Conservation (phyloP, 1,140 invertebrate genomes). For the Zeugodacus cucurbitae region DNA sequence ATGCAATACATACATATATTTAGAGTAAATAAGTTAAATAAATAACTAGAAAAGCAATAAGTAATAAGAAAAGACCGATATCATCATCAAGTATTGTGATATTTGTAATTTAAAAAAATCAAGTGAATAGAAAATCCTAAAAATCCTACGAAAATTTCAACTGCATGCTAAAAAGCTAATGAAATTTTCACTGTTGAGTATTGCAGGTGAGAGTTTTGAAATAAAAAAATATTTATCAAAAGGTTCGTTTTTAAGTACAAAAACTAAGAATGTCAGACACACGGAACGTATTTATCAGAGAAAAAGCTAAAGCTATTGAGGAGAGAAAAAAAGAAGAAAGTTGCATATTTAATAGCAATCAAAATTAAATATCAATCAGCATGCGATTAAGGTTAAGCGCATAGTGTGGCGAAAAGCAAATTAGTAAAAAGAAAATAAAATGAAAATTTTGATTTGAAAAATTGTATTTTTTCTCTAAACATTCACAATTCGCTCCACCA, state of each 20-base stretch:
- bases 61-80: constrained; percentile 23
- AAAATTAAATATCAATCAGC: not conserved
- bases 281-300: not conserved
- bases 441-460: not conserved
- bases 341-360: not conserved
- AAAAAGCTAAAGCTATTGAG: not conserved
- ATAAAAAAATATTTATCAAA: not conserved
- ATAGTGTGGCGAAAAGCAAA: not conserved
- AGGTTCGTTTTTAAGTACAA: not conserved
- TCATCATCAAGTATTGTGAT: constrained; percentile 35
- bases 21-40: not conserved
- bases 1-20: not conserved
- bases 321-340: too few species aligned
- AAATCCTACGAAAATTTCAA: not conserved
- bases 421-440: not conserved
- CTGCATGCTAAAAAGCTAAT: not conserved
- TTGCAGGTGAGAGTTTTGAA: not conserved
- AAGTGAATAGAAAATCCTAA: not conserved
- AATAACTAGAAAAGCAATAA: constrained; percentile 25
- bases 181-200: not conserved
- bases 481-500: too few species aligned
- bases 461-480: too few species aligned
- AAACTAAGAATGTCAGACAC: not conserved
- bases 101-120: constrained; percentile 18
- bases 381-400: not conserved